Conservation (phyloP, 92 coral and sea anemone genomes). For the Umimayanthus kanabou region DNA sequence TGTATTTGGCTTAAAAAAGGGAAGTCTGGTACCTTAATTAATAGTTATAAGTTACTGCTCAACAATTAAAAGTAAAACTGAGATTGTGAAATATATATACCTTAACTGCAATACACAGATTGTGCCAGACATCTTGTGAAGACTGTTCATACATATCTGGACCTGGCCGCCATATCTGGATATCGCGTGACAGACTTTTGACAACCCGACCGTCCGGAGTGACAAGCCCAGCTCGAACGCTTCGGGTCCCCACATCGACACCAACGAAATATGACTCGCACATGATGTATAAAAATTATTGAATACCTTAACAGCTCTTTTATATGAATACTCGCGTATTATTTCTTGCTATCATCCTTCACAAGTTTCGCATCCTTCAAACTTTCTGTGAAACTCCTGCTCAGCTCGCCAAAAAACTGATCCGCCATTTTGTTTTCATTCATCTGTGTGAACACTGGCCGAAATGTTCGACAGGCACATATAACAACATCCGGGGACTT, state of each 20-base stretch:
- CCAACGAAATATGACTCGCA: constrained; percentile 64
- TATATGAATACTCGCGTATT: neutral
- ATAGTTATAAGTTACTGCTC: too few species aligned
- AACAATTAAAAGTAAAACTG: too few species aligned
- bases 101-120: constrained; percentile 82
- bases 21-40: too few species aligned
- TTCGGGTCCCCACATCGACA: constrained; percentile 91
- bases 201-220: constrained; percentile 66
- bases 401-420: neutral
- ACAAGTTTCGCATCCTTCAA: neutral
- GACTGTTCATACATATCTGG: constrained; percentile 81
- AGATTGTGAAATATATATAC: constrained; percentile 28
- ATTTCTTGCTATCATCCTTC: too few species aligned
- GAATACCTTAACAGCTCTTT: neutral
- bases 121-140: constrained; percentile 75
- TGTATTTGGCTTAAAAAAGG: too few species aligned
- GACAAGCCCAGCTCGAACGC: constrained; percentile 88
- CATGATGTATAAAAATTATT: neutral
- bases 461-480: neutral
- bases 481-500: neutral
- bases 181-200: constrained; percentile 51
- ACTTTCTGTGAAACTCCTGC: neutral
- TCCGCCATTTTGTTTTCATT: constrained; percentile 25
- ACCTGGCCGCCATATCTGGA: constrained; percentile 75
- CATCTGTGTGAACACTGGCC: constrained; percentile 21